These are phyloP conservation scores for Julus scandinavius DNA, from an alignment of 2,888 invertebrate species.

Conservation along the genomic window DNA sequence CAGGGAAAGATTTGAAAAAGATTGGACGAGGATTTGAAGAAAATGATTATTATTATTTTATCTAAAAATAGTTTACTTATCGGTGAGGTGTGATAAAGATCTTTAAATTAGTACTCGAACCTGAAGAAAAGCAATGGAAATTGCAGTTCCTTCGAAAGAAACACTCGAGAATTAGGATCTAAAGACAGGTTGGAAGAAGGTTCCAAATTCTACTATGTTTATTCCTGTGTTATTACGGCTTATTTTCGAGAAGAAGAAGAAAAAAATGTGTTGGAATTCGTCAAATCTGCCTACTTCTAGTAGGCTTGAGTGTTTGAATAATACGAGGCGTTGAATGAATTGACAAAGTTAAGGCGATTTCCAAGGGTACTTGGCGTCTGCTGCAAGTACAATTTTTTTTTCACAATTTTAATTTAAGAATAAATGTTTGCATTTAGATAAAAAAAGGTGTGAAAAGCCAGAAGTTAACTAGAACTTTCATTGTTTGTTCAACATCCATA, in stretches of 20 bases:
- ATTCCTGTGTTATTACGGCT: not conserved
- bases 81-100: conserved; percentile 2
- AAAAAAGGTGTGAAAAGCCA: too few relatives aligned
- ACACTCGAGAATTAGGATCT: not conserved
- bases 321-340: not conserved
- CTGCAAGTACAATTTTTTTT: too few relatives aligned
- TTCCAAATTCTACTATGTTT: not conserved
- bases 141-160: not conserved
- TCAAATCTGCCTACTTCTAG: conserved; percentile 34
- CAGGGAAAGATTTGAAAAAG: not conserved
- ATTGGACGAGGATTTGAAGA: not conserved
- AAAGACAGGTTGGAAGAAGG: not conserved
- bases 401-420: too few relatives aligned
- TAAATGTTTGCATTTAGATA: too few relatives aligned
- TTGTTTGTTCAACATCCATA: too few relatives aligned
- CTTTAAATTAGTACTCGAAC: conserved; percentile 11
- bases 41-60: not conserved
- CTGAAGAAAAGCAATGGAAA: not conserved
- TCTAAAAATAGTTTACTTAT: not conserved
- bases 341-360: not conserved
- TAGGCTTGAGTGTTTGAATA: not conserved
- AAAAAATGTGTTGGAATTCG: not conserved
- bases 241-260: not conserved
- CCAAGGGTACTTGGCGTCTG: not conserved
- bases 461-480: too few relatives aligned